Evolutionary conservation across 2,888 invertebrate genomes (phyloP), one percentile per base, ranked within the genome.

Genomic region (Zelleria hepariella): DNA sequence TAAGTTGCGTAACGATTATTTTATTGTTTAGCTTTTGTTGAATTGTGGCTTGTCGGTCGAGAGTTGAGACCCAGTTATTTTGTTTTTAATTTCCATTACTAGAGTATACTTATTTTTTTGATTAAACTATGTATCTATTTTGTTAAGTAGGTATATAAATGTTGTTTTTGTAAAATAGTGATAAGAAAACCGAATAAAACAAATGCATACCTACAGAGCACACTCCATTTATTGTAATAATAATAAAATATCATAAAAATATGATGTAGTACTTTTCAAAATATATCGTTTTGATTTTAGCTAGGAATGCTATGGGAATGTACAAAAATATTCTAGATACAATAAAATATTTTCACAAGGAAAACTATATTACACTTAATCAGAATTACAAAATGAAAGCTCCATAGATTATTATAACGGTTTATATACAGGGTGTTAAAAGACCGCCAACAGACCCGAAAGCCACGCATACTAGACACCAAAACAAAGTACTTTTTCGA

Each of bases 241-340:
- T 10, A 15, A 42, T 42, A 42, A 42, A 42, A 15, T 42, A 2
- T 42, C 15, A 42, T 49, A 51, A 20, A 20, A 23, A 51, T 20
- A 8, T 51, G 21, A 21, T 18, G 8, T 20, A 23, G 21, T 51
- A 23, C 51, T 20, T 51, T 51, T 10, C 32, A 42, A 51, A 4
- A 8, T 42, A 42, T 42, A 42, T 15, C 8, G 8, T 15, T n/a
- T 15, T 42, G 42, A 42, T 4, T 51, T 47, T 52, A 48, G 47
- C 23, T 23, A 49, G 60, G 56, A 60, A 60, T 58, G 27, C 42
- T 55, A 54, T 32, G 51, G 60, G 60, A 60, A 60, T 60, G 60
- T 60, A 49, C 51, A 51, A 57, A 51, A 51, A 51, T 51, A 51
- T 51, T n/a, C 23, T 51, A 51, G 21, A 23, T 51, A 15, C 5